Conservation (phyloP, 2,797 vertebrate genomes). For the Labeo calbasu region DNA sequence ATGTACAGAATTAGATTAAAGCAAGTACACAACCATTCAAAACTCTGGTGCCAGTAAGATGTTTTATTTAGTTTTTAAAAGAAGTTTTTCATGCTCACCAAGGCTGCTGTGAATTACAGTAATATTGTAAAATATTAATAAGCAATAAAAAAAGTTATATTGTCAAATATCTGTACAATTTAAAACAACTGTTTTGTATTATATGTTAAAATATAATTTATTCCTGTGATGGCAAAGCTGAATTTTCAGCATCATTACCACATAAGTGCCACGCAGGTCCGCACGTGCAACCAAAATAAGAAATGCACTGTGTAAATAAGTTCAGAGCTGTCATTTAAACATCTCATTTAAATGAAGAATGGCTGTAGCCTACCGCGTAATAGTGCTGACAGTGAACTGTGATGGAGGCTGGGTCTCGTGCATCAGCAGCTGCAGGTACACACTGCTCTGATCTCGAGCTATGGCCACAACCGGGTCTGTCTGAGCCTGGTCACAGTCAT, state of each 20-base stretch:
- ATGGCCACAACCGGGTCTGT: constrained; percentile 93
- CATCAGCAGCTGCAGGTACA: constrained; percentile 95
- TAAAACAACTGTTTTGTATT: background rate
- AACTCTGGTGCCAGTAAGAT: background rate
- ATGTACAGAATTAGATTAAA: background rate
- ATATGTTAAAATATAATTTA: background rate
- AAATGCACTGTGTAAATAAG: no score
- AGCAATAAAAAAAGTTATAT: background rate
- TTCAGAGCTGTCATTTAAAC: no score
- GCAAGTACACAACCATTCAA: background rate
- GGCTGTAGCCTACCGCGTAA: constrained; percentile 85
- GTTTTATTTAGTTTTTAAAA: background rate
- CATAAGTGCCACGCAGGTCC: no score
- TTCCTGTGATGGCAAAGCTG: background rate
- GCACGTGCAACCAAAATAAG: no score
- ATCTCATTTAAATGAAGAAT: no score
- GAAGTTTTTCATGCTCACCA: background rate
- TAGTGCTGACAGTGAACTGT: constrained; percentile 92
- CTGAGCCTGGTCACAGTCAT: constrained; percentile 93
- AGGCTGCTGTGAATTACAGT: background rate
- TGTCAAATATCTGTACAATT: background rate
- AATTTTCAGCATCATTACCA: background rate
- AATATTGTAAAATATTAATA: background rate
- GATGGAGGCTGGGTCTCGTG: constrained; percentile 93
- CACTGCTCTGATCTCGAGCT: constrained; percentile 92